A percentile compares a stretch with the other conserved stretches of the same genome.
Evolutionary conservation across 2,888 invertebrate species (phyloP).

Genomic region (Agrilus biguttatus): DNA sequence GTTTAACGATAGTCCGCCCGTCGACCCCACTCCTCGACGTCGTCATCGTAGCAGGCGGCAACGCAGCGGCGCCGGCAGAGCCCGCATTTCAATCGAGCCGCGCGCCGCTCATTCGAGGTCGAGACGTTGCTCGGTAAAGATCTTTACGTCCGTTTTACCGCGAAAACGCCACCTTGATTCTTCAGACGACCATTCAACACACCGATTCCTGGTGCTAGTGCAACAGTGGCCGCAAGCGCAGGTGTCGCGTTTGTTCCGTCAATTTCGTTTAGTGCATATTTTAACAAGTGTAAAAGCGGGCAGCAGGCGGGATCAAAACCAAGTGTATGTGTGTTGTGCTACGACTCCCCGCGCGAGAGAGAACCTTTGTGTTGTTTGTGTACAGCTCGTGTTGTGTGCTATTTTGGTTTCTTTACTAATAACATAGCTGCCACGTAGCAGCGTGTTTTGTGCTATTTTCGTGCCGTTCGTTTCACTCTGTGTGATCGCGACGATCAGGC

Average conservation of each 20-base stretch:
- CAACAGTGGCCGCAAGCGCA: constrained; percentile 2
- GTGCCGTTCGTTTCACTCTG: constrained; percentile 14
- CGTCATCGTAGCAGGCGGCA: constrained; percentile 4
- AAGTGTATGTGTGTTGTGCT: constrained; percentile 14
- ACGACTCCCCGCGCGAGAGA: constrained; percentile 9
- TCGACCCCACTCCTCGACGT: constrained; percentile 14
- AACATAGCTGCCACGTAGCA: constrained; percentile 18
- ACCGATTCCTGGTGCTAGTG: constrained; percentile 4
- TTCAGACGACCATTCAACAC: constrained; percentile 6
- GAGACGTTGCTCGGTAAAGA: constrained; percentile 8
- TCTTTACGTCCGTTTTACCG: constrained; percentile 9
- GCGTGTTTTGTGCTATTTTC: constrained; percentile 15
- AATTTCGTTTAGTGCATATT: constrained; percentile 7
- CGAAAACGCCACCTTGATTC: constrained; percentile 11
- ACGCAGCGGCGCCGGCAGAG: constrained; percentile 4
- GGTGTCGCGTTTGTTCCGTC: constrained; percentile 3
- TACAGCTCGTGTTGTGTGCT: constrained; percentile 14
- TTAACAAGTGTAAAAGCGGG: constrained; percentile 7
- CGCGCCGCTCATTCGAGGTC: constrained; percentile 22
- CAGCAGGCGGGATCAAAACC: constrained; percentile 5
- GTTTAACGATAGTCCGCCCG: constrained; percentile 14
- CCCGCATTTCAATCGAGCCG: constrained; percentile 17
- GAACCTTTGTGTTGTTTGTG: constrained; percentile 17
- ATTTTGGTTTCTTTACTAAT: constrained; percentile 15
- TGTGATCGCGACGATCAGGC: constrained; percentile 6